These are phyloP conservation scores for Notoglanidium macrostoma DNA, from an alignment of 2,797 vertebrate genomes.

Conservation along the genomic window DNA sequence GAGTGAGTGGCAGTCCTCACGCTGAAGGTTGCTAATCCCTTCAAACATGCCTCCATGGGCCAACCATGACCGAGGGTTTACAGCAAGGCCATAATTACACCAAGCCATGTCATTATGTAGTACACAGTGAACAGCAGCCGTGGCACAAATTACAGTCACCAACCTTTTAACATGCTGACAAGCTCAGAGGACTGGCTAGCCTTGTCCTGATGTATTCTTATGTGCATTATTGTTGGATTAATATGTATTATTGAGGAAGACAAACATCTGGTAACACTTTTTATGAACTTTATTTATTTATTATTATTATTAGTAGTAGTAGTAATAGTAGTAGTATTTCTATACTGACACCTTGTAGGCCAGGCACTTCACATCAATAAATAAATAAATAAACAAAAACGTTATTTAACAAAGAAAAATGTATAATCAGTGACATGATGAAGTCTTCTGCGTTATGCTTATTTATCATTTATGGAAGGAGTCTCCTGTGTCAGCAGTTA, in stretches of 20 bases:
- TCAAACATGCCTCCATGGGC: slow-evolving; percentile 52
- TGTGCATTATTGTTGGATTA: not conserved
- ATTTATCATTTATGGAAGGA: not conserved
- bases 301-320: not conserved
- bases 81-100: slow-evolving; percentile 57
- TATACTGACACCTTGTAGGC: not conserved
- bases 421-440: not conserved
- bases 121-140: slow-evolving; percentile 43
- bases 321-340: not conserved
- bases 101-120: slow-evolving; percentile 54
- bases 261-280: not conserved
- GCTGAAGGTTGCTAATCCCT: slow-evolving; percentile 59
- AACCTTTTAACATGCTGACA: slow-evolving; percentile 52
- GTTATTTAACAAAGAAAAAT: no score
- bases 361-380: no score
- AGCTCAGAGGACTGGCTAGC: slow-evolving; percentile 18
- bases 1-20: slow-evolving; percentile 43
- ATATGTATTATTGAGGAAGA: not conserved
- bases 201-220: not conserved
- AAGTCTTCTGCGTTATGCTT: not conserved
- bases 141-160: slow-evolving; percentile 58
- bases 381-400: no score
- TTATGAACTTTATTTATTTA: not conserved
- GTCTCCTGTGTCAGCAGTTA: not conserved
- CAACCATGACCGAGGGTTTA: slow-evolving; percentile 54